Conservation (phyloP, 2,113 vertebrate species). For the Sciurus niger region DNA sequence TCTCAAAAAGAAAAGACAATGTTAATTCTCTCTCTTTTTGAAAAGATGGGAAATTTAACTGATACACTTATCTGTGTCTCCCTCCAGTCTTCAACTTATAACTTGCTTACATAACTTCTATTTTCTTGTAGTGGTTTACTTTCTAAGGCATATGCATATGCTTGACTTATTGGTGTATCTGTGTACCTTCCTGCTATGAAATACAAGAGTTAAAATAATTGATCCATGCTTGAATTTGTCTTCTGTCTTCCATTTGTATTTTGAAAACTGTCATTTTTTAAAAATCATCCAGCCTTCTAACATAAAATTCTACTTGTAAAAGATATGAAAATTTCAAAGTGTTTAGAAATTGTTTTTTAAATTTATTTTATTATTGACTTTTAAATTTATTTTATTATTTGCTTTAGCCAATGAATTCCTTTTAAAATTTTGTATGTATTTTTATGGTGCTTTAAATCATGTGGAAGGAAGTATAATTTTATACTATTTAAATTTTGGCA, state of each 20-base stretch:
- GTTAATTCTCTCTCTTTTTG: not conserved
- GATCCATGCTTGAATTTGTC: not conserved
- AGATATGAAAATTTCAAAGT: not conserved
- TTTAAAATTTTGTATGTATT: not conserved
- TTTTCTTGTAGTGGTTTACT: not conserved
- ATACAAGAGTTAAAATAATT: not conserved
- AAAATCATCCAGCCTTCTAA: not conserved
- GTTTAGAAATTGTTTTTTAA: not conserved
- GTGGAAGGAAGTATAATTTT: not conserved
- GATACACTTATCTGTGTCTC: not conserved
- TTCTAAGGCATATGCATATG: not conserved
- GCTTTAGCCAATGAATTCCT: no score
- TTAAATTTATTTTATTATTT: no score
- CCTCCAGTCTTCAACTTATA: not conserved
- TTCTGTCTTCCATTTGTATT: not conserved
- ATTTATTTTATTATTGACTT: not conserved
- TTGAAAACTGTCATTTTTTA: not conserved
- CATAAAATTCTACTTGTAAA: not conserved
- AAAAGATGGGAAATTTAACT: slow-evolving; percentile 17
- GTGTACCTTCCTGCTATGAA: not conserved
- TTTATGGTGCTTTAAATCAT: not conserved
- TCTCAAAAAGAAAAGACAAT: not conserved
- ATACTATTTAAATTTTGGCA: not conserved
- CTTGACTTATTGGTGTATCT: not conserved
- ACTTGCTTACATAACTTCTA: not conserved